Conservation (phyloP, 2,113 vertebrate genomes). For the Corvus cornix region DNA sequence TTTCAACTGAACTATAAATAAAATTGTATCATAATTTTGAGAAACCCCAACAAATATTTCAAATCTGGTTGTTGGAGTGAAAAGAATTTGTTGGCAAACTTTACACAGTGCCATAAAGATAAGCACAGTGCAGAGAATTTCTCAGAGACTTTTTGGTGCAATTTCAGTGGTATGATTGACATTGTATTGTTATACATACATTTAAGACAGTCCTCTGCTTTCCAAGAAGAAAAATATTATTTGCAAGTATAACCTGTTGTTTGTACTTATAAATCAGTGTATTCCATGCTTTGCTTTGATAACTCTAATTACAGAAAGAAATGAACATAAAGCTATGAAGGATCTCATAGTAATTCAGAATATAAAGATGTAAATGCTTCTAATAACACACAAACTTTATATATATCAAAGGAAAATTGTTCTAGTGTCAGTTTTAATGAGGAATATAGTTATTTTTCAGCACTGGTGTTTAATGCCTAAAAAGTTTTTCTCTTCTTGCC, state of each 20-base stretch:
- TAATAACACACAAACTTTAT: not conserved
- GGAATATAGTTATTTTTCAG: not conserved
- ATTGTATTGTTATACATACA: not conserved
- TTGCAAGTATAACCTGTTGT: not conserved
- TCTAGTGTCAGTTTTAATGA: slow-evolving; percentile 12
- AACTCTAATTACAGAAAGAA: not conserved
- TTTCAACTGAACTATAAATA: not conserved
- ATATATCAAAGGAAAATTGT: not conserved
- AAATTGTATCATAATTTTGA: not conserved
- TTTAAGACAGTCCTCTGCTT: not conserved
- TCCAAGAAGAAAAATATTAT: not conserved
- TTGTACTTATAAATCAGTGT: not conserved
- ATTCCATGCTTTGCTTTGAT: not conserved
- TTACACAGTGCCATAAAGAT: not conserved
- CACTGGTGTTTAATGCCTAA: not conserved
- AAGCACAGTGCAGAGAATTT: not conserved
- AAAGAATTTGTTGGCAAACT: not conserved
- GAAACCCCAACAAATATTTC: not conserved
- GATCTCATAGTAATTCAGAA: not conserved
- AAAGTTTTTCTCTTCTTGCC: not conserved
- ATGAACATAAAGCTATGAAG: not conserved
- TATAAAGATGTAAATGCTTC: not conserved
- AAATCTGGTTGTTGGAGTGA: not conserved
- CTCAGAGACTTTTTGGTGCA: not conserved
- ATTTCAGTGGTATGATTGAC: not conserved